Percentiles rank a stretch among this genome's conserved stretches.
These are phyloP conservation scores for Cephus pygmeus DNA, from an alignment of 2,888 invertebrate genomes.

Conservation along the genomic window DNA sequence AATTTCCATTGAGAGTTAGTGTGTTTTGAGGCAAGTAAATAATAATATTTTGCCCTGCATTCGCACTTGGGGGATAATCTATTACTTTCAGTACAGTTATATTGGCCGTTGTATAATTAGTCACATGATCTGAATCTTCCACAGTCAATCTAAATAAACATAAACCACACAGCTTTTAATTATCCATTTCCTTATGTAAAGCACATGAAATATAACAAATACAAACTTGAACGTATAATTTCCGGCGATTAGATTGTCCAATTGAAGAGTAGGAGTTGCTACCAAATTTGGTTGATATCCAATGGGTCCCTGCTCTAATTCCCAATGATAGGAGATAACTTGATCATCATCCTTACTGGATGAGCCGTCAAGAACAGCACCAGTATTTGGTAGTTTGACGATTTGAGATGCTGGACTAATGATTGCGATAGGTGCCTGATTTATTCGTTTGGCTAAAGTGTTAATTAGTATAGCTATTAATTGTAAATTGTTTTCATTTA, in stretches of 20 bases:
- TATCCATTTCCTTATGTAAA: not conserved
- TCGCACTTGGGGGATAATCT: constrained; percentile 95
- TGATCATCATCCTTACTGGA: constrained; percentile 85
- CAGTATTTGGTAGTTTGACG: constrained; percentile 89
- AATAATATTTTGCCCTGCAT: constrained; percentile 90
- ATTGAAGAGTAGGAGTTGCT: constrained; percentile 84
- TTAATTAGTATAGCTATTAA: constrained; percentile 1
- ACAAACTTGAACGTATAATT: constrained; percentile 84
- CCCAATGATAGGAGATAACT: constrained; percentile 92
- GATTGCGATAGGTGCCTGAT: constrained; percentile 85
- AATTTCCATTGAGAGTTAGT: constrained; percentile 87
- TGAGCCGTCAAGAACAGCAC: constrained; percentile 88
- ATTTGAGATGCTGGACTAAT: constrained; percentile 88
- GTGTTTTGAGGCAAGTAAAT: constrained; percentile 89
- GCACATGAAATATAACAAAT: not conserved
- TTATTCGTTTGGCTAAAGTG: constrained; percentile 77
- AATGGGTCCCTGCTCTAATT: constrained; percentile 86
- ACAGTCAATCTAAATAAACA: constrained; percentile 77
- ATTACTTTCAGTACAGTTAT: constrained; percentile 90
- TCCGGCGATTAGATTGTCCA: constrained; percentile 88
- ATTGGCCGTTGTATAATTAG: constrained; percentile 87
- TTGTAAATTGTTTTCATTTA: not conserved
- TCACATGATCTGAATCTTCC: constrained; percentile 89
- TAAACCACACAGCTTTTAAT: not conserved
- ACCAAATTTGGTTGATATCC: constrained; percentile 85